Evolutionary conservation across 2,797 vertebrate species (phyloP), one percentile per base, ranked within the genome.

Genomic region (Sebastes vulpes): DNA sequence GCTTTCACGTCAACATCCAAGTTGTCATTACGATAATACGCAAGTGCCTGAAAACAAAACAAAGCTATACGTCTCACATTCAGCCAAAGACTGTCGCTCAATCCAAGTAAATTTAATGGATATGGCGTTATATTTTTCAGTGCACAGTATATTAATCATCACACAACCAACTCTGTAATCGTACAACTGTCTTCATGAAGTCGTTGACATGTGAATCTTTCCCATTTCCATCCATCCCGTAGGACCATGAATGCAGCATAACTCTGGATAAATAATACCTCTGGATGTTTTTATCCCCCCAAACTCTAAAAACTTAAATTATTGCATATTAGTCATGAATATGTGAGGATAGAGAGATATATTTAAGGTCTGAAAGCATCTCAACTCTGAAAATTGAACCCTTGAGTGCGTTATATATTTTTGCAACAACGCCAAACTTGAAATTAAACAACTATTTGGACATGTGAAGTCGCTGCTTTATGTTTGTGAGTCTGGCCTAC

Each of bases 401-500:
- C n/a, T 16, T 21, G 25, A 38, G 25, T 57, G 12, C 16, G 18
- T 46, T 59, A 54, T 3, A 20, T n/a, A 14, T 68, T 21, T 75
- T 66, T 21, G 9, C 21, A 32, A 26, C 50, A 54, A 60, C 21
- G 8, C 11, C 21, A 59, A 29, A 57, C 8, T 59, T 46, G 11
- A 74, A 48, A 59, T 7, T 28, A 58, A 63, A 53, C 50, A 10
- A 21, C 12, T 23, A 1, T 73, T 42, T 57, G 74, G 32, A 23
- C 16, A 63, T 32, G 23, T 48, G 67, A 79, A 38, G 70, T 56
- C 11, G 11, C 53, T 73, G 35, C 61, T 77, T 63, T 50, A 11
- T 10, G 35, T 38, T 38, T 38, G 11, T 38, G 11, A 50, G 31
- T 29, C 50, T 23, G 42, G 11, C 26, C 28, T 32, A 64, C 57